These are phyloP conservation scores for Zaprionus nigranus DNA, from an alignment of 1,140 invertebrate species.

Conservation along the genomic window DNA sequence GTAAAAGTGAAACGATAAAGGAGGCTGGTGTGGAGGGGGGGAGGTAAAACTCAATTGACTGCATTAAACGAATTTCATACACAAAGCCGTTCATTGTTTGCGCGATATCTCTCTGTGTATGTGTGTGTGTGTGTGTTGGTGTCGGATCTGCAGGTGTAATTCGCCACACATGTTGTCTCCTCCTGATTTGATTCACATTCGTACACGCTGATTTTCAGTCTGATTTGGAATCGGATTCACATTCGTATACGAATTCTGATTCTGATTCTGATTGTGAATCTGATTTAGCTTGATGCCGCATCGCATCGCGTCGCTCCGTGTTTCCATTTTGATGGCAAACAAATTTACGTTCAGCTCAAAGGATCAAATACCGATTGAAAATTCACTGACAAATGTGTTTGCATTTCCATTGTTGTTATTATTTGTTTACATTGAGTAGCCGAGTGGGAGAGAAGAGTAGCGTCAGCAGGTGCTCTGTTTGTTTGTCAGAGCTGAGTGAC, in stretches of 20 bases:
- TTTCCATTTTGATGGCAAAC: slow-evolving; percentile 53
- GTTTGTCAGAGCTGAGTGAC: neutral
- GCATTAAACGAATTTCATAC: slow-evolving; percentile 57
- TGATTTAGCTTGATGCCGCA: slow-evolving; percentile 17
- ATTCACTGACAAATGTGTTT: slow-evolving; percentile 79
- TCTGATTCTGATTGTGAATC: slow-evolving; percentile 54
- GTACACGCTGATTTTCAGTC: slow-evolving; percentile 5
- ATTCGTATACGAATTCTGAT: slow-evolving; percentile 47
- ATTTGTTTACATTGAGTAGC: slow-evolving; percentile 10
- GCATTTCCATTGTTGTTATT: slow-evolving; percentile 30
- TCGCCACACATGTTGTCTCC: slow-evolving; percentile 23
- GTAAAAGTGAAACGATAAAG: neutral
- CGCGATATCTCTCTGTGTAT: neutral
- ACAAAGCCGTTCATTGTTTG: slow-evolving; percentile 10
- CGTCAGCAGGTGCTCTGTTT: neutral
- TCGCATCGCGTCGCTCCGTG: neutral
- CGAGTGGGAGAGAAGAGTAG: neutral
- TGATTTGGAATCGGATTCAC: slow-evolving; percentile 42
- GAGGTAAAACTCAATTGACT: slow-evolving; percentile 73
- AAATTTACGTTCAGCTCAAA: slow-evolving; percentile 78
- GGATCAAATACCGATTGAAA: slow-evolving; percentile 66
- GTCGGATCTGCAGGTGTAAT: slow-evolving; percentile 59
- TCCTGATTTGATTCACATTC: slow-evolving; percentile 63
- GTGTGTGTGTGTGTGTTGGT: neutral
- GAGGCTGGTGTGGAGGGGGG: neutral